These are phyloP conservation scores for Bovichtus diacanthus DNA, from an alignment of 2,797 vertebrate genomes.

Conservation along the genomic window DNA sequence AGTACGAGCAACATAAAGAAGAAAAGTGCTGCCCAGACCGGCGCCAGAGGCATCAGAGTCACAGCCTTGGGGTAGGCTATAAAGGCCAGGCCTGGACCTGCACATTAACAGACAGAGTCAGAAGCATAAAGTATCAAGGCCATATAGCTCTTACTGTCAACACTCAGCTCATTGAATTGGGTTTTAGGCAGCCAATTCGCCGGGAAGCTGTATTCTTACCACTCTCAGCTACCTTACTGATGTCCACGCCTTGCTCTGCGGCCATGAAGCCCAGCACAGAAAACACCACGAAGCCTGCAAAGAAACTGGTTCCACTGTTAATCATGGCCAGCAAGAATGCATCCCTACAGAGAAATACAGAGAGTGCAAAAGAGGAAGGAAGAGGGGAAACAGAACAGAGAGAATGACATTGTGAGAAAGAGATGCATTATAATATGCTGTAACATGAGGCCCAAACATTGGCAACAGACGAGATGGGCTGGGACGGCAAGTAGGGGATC, in stretches of 20 bases:
- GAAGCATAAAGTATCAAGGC: not conserved
- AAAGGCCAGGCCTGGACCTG: constrained; percentile 90
- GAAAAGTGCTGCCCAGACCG: constrained; percentile 89
- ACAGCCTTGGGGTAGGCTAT: constrained; percentile 92
- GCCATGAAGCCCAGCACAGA: constrained; percentile 91
- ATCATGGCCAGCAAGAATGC: constrained; percentile 87
- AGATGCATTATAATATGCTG: constrained; percentile 22
- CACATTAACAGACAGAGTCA: constrained; percentile 47
- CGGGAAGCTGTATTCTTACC: constrained; percentile 77
- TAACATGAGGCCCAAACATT: constrained; percentile 50
- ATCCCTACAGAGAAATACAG: constrained; percentile 76
- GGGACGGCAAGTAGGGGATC: constrained; percentile 54
- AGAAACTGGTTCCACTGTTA: constrained; percentile 90
- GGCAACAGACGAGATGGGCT: constrained; percentile 28
- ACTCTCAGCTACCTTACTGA: constrained; percentile 90
- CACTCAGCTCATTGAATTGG: constrained; percentile 1
- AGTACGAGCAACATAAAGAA: constrained; percentile 90
- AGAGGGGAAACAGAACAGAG: constrained; percentile 13
- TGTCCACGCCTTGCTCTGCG: constrained; percentile 89
- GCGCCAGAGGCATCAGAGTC: constrained; percentile 89
- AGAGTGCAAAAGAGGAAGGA: constrained; percentile 1
- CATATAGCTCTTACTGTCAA: constrained; percentile 4
- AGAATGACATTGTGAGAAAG: constrained; percentile 27
- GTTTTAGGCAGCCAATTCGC: not conserved
- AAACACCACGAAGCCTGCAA: constrained; percentile 90